These are phyloP conservation scores for Acropora tenuis DNA, from an alignment of 64 coral and sea anemone species.

Conservation along the genomic window DNA sequence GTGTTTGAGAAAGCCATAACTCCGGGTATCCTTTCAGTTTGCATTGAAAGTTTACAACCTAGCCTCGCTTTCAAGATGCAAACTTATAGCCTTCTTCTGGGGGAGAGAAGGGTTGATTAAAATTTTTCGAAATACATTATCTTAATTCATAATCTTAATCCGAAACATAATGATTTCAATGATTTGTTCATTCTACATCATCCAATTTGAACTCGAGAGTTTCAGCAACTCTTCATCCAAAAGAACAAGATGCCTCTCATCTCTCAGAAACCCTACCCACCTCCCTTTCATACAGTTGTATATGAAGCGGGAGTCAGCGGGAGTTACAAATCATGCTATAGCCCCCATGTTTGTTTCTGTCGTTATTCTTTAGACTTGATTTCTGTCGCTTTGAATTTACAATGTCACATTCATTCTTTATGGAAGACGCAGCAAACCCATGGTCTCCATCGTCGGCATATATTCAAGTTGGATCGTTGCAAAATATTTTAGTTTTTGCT, in stretches of 20 bases:
- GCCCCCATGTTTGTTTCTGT: neutral
- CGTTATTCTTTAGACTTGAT: neutral
- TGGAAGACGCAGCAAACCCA: conserved; percentile 61
- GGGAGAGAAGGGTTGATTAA: neutral
- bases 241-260: too few species aligned
- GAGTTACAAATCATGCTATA: conserved; percentile 30
- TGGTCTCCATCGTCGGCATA: conserved; percentile 91
- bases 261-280: neutral
- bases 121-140: neutral
- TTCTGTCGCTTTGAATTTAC: neutral
- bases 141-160: neutral
- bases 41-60: neutral
- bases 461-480: conserved; percentile 84
- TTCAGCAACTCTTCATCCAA: too few species aligned
- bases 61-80: neutral
- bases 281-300: neutral
- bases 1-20: neutral
- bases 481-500: conserved; percentile 74
- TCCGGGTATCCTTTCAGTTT: neutral
- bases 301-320: conserved; percentile 56
- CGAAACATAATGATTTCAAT: too few species aligned
- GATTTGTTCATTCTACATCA: neutral
- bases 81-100: neutral
- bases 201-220: neutral
- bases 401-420: conserved; percentile 23